phyloP scores from a whole-genome alignment of 2,888 invertebrate species.

The Nycteola revayana region DNA sequence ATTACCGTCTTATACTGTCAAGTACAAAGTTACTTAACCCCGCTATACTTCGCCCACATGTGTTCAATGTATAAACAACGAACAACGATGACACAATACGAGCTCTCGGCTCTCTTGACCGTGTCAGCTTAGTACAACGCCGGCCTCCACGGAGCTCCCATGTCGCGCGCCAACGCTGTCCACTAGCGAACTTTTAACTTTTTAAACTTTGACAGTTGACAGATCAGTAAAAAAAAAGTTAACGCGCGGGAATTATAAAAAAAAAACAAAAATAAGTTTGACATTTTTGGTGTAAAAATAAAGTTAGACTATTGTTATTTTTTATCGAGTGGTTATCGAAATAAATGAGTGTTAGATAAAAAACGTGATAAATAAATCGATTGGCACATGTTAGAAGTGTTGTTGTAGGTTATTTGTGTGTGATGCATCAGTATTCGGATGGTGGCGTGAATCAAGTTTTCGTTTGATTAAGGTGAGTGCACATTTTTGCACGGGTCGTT shows the following conservation, averaged over 20 bases:
- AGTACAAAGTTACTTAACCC: constrained; percentile 17
- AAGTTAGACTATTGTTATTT: too few species aligned
- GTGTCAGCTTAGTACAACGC: constrained; percentile 58
- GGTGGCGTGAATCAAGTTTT: constrained; percentile 59
- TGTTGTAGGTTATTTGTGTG: constrained; percentile 47
- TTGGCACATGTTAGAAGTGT: constrained; percentile 43
- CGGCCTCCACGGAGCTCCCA: constrained; percentile 52
- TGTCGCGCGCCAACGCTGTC: constrained; percentile 46
- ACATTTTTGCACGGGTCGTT: constrained; percentile 44
- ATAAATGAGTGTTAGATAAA: constrained; percentile 38
- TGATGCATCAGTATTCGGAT: constrained; percentile 63
- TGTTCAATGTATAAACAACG: constrained; percentile 3
- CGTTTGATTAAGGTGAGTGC: constrained; percentile 56
- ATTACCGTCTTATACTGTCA: constrained; percentile 4
- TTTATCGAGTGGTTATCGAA: constrained; percentile 20
- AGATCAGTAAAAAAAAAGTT: constrained; percentile 10
- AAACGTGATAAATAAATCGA: constrained; percentile 62
- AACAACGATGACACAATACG: constrained; percentile 55
- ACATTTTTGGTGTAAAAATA: constrained; percentile 4
- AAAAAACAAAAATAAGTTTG: constrained; percentile 14
- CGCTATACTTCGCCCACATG: constrained; percentile 12
- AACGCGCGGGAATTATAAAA: constrained; percentile 31
- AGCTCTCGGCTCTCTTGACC: constrained; percentile 68
- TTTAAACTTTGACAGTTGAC: constrained; percentile 31
- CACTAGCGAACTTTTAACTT: constrained; percentile 48